These are phyloP conservation scores for Manacus vitellinus DNA, from an alignment of 2,113 vertebrate species.

Conservation along the genomic window DNA sequence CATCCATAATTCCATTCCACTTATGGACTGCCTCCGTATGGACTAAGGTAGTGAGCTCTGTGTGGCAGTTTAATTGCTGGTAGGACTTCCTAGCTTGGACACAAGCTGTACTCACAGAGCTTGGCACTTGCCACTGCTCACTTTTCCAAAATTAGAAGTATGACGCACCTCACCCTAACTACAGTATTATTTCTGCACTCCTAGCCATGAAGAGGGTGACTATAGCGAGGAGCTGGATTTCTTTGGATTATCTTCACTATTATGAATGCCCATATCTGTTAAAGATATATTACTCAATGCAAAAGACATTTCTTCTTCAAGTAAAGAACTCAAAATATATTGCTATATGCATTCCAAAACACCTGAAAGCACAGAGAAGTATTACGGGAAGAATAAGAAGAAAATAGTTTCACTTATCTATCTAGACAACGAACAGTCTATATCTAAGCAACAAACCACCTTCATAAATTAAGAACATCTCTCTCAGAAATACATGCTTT, in stretches of 20 bases:
- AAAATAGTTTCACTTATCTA: not conserved
- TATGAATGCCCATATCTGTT: not conserved
- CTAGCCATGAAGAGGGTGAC: not conserved
- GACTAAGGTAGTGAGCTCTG: not conserved
- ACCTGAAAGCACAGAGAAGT: not conserved
- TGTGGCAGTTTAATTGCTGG: not conserved
- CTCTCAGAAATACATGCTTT: not conserved
- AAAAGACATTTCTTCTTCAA: not conserved
- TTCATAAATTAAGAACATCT: not conserved
- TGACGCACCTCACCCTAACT: not conserved
- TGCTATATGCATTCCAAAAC: not conserved
- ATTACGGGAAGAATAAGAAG: not conserved
- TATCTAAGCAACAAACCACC: not conserved
- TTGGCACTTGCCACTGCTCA: not conserved
- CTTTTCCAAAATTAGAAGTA: not conserved
- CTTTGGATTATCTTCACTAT: not conserved
- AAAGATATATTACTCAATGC: not conserved
- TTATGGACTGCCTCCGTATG: accelerated
- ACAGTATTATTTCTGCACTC: not conserved
- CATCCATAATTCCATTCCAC: not conserved
- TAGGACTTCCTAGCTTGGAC: not conserved
- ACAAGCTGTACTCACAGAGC: accelerated
- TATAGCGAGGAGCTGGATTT: not conserved
- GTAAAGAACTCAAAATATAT: not conserved
- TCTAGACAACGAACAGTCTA: not conserved